These are phyloP conservation scores for Autographa pulchrina DNA, from an alignment of 2,888 invertebrate species.

Conservation along the genomic window DNA sequence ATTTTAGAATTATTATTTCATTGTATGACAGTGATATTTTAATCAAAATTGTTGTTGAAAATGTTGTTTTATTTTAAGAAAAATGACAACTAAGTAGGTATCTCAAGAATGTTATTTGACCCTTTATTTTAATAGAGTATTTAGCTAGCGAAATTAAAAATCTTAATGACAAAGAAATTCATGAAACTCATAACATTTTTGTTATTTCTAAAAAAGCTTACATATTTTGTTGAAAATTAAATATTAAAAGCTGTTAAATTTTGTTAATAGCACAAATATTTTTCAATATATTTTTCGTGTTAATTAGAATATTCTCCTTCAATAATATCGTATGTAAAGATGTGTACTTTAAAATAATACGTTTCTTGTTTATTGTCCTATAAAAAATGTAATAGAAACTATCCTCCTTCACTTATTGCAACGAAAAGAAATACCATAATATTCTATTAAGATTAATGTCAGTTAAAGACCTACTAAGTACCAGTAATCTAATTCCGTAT, in stretches of 20 bases:
- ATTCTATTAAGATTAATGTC: neutral
- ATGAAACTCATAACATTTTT: neutral
- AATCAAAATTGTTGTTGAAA: slow-evolving; percentile 2
- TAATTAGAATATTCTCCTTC: no score
- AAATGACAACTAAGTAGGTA: neutral
- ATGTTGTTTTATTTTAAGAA: neutral
- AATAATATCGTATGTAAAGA: no score
- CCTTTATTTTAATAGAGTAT: neutral
- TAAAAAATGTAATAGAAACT: no score
- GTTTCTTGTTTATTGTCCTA: no score
- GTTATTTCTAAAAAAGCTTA: neutral
- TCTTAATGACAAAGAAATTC: neutral
- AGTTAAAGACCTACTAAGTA: neutral
- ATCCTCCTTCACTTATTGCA: no score
- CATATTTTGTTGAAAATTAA: neutral
- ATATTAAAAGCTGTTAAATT: neutral
- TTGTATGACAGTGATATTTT: neutral
- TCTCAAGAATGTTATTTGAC: neutral
- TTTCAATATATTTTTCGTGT: no score
- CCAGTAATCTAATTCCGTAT: neutral
- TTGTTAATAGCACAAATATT: neutral
- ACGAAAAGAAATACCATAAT: neutral
- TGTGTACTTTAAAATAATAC: no score
- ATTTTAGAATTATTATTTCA: neutral
- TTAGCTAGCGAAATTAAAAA: neutral